phyloP scores from a whole-genome alignment of 2,113 vertebrate species.

The Mesitornis unicolor region DNA sequence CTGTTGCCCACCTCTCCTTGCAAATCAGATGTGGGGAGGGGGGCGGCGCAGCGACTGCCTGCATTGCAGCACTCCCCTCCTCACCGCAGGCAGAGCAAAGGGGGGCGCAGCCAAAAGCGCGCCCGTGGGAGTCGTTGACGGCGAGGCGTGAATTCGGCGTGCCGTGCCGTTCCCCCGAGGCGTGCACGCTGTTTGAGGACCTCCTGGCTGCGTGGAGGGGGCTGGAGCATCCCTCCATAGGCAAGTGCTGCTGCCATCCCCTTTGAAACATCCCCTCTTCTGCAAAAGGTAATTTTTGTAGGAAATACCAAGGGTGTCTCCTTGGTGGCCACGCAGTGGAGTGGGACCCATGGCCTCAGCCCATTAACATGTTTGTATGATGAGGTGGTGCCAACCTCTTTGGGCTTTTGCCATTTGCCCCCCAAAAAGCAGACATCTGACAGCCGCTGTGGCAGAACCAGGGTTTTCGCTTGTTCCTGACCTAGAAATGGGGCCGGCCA shows the following conservation, averaged over 20 bases:
- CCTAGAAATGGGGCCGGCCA: background rate
- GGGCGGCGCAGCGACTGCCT: background rate
- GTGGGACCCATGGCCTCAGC: background rate
- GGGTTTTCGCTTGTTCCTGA: background rate
- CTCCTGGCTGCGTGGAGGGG: background rate
- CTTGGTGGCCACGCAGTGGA: accelerated
- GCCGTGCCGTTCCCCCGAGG: accelerated
- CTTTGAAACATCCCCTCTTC: background rate
- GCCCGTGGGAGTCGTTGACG: background rate
- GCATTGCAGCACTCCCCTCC: background rate
- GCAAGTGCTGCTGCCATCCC: background rate
- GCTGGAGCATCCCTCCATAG: background rate
- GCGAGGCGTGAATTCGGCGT: background rate
- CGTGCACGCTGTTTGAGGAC: accelerated
- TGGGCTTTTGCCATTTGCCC: background rate
- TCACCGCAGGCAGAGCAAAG: background rate
- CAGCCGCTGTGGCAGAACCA: background rate
- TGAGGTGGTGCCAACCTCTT: accelerated
- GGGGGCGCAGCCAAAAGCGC: background rate
- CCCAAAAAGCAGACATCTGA: background rate
- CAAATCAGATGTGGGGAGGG: background rate
- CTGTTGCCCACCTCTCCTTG: background rate
- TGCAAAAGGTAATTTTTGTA: too few species aligned
- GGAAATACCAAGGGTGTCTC: background rate
- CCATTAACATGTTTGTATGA: too few species aligned